Evolutionary conservation across 2,888 invertebrate species (phyloP), one percentile per base, ranked within the genome.

Genomic region (Trissoscelio sp.): DNA sequence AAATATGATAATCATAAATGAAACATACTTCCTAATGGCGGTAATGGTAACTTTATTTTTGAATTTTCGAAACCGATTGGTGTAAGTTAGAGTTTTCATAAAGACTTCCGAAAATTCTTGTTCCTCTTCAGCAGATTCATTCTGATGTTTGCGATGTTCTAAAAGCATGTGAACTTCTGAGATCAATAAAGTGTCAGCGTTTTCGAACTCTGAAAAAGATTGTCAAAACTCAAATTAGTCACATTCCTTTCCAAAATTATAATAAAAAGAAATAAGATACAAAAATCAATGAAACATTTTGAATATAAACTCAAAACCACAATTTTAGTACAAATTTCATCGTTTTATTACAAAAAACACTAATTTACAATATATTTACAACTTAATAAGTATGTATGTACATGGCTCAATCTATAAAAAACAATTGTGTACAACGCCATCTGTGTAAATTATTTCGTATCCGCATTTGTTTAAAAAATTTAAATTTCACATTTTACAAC

Each of bases 71-170:
- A 99, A 99, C 89, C 98, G 94, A 88, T 98, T 96, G 4, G 98
- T 98, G 91, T 99, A 99, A 48, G 97, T 97, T 22, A 98, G 93
- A 0, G 99, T 99, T 92, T 99, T 99, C 95, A 98, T 96, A 90
- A 99, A 99, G 6, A 99, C 99, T 91, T 99, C 99, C 0, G 98
- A 98, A 90, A 99, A 96, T 92, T 99, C 99, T 92, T 99, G 99
- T 89, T 98, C 98, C 88, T 99, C 99, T 90, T 99, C 99, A 1
- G 98, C 98, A 28, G 97, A 97, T 92, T 99, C 99, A 92, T 99
- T 99, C 92, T 99, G 99, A 34, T 97, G 96, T 92, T 99, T 98
- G 66, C 99, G 94, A 92, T 99, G 99, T 90, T 99, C 98, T 87
- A 99, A 92, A 86, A 99, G 93, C 97, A 99, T 98, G 90, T 97